Evolutionary conservation across 2,113 vertebrate genomes (phyloP).

Genomic region (Cheilinus undulatus): DNA sequence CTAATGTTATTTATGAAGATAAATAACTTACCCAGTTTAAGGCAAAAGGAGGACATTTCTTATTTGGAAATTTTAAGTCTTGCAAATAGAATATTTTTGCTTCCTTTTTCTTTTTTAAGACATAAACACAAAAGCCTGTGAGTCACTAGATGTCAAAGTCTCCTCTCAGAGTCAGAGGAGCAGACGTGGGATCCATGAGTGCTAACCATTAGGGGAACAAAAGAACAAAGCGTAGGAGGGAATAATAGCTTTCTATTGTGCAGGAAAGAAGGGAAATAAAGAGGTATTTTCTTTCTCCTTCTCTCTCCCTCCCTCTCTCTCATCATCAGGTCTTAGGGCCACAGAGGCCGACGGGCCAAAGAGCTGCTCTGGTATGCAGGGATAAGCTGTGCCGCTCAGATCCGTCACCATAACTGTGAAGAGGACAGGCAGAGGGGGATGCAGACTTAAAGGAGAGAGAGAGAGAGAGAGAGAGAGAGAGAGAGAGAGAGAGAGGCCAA

Average conservation of each 20-base stretch:
- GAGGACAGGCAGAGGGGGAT: background rate
- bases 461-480: background rate
- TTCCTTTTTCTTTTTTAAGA: conserved; percentile 13
- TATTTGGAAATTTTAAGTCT: conserved; percentile 18
- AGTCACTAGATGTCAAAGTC: conserved; percentile 58
- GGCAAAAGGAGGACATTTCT: conserved; percentile 4
- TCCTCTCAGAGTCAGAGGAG: conserved; percentile 46
- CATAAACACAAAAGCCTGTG: conserved; percentile 37
- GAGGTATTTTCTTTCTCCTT: conserved; percentile 20
- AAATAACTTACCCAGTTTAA: conserved; percentile 13
- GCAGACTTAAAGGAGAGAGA: background rate
- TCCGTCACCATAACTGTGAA: conserved; percentile 52
- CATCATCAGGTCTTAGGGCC: conserved; percentile 59
- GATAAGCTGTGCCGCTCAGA: conserved; percentile 71
- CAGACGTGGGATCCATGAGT: conserved; percentile 28
- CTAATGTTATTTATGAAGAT: background rate
- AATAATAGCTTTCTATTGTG: conserved; percentile 58
- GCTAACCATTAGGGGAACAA: conserved; percentile 47
- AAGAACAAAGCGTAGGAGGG: conserved; percentile 59
- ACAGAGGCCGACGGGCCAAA: conserved; percentile 65
- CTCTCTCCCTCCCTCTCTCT: conserved; percentile 50
- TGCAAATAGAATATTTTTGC: conserved; percentile 26
- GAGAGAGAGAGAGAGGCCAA: conserved; percentile 14
- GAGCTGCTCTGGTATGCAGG: conserved; percentile 65
- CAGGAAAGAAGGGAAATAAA: conserved; percentile 23